Evolutionary conservation across 1,140 invertebrate genomes (phyloP).

Genomic region (Philopotamus ludificatus): DNA sequence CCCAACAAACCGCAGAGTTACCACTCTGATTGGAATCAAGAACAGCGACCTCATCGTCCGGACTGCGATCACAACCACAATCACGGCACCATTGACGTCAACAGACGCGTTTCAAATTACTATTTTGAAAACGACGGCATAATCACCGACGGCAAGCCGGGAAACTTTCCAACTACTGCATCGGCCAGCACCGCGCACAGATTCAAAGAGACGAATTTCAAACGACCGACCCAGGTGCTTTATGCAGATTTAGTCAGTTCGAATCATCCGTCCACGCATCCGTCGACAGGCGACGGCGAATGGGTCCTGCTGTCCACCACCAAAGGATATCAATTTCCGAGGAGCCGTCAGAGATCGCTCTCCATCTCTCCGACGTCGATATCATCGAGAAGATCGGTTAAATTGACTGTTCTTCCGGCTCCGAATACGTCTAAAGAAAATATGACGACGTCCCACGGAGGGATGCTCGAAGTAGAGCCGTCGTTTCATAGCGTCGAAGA

Average conservation of each 20-base stretch:
- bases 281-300: conserved; percentile 66
- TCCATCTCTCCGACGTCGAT: conserved; percentile 42
- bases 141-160: conserved; percentile 66
- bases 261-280: conserved; percentile 56
- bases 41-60: conserved; percentile 50
- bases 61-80: conserved; percentile 49
- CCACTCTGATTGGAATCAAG: conserved; percentile 47
- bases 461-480: conserved; percentile 70
- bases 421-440: conserved; percentile 61
- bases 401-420: conserved; percentile 68
- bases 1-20: conserved; percentile 41
- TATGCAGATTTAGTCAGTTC: conserved; percentile 47
- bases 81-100: conserved; percentile 22
- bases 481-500: conserved; percentile 68
- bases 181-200: conserved; percentile 47
- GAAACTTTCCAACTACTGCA: conserved; percentile 67
- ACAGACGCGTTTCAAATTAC: conserved; percentile 34
- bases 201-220: conserved; percentile 46
- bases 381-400: conserved; percentile 58
- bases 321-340: conserved; percentile 64
- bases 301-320: conserved; percentile 77
- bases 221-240: conserved; percentile 52
- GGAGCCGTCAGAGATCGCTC: conserved; percentile 53
- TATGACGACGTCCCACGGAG: conserved; percentile 72
- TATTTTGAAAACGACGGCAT: conserved; percentile 55